phyloP scores from a whole-genome alignment of 2,113 vertebrate genomes.

The Thunnus thynnus region DNA sequence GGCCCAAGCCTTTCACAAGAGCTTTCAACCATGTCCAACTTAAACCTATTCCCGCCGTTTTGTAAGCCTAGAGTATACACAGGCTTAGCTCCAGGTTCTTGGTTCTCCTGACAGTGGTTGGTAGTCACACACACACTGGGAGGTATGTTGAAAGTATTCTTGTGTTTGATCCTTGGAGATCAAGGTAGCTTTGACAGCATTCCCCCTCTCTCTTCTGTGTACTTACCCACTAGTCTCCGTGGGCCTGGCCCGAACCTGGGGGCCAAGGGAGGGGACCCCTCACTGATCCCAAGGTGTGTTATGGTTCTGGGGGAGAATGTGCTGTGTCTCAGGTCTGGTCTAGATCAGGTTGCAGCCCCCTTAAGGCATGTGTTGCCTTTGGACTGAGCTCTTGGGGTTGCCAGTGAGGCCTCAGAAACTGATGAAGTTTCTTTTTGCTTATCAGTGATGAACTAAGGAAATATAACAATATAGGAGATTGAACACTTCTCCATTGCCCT shows the following conservation, averaged over 20 bases:
- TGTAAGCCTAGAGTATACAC: constrained; percentile 50
- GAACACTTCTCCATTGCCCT: not conserved
- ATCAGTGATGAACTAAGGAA: constrained; percentile 19
- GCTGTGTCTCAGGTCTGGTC: constrained; percentile 70
- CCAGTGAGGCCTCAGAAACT: constrained; percentile 31
- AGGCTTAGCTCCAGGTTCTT: constrained; percentile 60
- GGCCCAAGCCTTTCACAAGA: constrained; percentile 36
- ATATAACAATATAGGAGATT: not conserved
- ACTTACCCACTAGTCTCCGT: constrained; percentile 42
- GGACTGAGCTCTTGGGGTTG: constrained; percentile 41
- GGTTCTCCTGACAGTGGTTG: constrained; percentile 23
- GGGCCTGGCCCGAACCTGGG: constrained; percentile 26
- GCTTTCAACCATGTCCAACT: constrained; percentile 66
- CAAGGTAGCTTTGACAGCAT: constrained; percentile 35
- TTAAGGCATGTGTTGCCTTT: constrained; percentile 59
- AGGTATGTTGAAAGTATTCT: constrained; percentile 56
- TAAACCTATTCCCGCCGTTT: constrained; percentile 59
- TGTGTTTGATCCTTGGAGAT: constrained; percentile 65
- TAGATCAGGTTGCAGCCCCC: constrained; percentile 67
- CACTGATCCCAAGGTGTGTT: constrained; percentile 68
- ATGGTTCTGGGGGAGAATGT: constrained; percentile 69
- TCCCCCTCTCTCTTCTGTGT: constrained; percentile 35
- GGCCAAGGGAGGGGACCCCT: constrained; percentile 42
- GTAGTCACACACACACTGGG: constrained; percentile 34
- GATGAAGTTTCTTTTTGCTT: constrained; percentile 14